phyloP scores from a whole-genome alignment of 2,113 vertebrate species.

The Nasalis larvatus region DNA sequence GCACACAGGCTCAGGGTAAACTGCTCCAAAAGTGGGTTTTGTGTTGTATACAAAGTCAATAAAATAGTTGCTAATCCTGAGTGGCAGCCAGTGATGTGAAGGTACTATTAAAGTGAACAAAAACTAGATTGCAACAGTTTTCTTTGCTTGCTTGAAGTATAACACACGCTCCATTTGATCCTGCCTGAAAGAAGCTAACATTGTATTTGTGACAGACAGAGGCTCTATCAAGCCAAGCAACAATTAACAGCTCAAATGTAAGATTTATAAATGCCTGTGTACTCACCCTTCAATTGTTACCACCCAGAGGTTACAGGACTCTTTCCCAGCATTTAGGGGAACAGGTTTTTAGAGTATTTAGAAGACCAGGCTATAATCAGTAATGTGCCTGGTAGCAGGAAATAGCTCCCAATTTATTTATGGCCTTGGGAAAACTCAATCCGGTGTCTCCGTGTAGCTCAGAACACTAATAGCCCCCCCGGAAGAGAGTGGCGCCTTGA shows the following conservation, averaged over 20 bases:
- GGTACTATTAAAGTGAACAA: constrained; percentile 63
- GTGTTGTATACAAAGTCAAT: constrained; percentile 53
- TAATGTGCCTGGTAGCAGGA: constrained; percentile 47
- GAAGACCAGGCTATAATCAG: constrained; percentile 68
- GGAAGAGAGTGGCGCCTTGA: constrained; percentile 30
- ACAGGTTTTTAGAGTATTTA: not conserved
- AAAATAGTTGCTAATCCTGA: constrained; percentile 61
- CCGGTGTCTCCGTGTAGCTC: constrained; percentile 51
- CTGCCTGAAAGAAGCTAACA: constrained; percentile 71
- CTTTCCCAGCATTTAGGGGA: constrained; percentile 71
- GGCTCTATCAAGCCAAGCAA: constrained; percentile 77
- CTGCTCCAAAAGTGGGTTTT: constrained; percentile 49
- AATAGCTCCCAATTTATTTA: constrained; percentile 71
- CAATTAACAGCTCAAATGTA: constrained; percentile 76
- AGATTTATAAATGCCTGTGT: constrained; percentile 74
- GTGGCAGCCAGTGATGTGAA: constrained; percentile 56
- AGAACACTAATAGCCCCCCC: constrained; percentile 40
- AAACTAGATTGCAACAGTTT: constrained; percentile 73
- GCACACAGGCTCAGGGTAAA: constrained; percentile 18
- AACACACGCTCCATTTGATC: constrained; percentile 70
- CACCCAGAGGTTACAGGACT: constrained; percentile 53
- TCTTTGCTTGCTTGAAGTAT: constrained; percentile 77
- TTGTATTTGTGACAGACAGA: constrained; percentile 70
- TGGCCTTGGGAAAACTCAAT: constrained; percentile 54
- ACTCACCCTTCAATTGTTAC: constrained; percentile 50